Evolutionary conservation across 1,140 invertebrate species (phyloP), one percentile per base, ranked within the genome.

Genomic region (Vanessa atalanta): DNA sequence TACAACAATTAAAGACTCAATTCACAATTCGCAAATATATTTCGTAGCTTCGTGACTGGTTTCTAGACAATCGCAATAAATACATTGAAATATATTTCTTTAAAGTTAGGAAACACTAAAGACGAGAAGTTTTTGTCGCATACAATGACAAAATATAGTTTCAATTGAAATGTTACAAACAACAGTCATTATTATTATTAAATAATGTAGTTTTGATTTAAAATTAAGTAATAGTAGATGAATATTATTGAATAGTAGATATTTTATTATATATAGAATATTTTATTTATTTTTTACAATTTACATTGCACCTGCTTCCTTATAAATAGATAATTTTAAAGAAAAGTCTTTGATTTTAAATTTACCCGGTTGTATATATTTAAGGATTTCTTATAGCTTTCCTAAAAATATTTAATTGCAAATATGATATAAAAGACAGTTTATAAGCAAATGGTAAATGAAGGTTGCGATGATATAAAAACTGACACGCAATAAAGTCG

Each of bases 61-160:
- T 66, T 66, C 55, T 37, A 53, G 37, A 66, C 65, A 68, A 73
- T 73, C 47, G 71, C 47, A 73, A 57, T 61, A 60, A 72, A 64
- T 68, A 48, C 68, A 69, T 64, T 72, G 75, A 76, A 76, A 75
- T 71, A 23, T 76, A 65, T 70, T 66, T 70, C 48, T 75, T 61
- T 50, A 16, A 66, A 65, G 60, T 72, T 76, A 48, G 31, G 66
- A 72, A 76, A 76, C 26, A 13, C 50, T 68, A 60, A 60, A 47
- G 50, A 72, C 53, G 63, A 66, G 15, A 53, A 53, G 47, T 66
- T 71, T 72, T 76, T 67, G 20, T 68, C 65, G 47, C 14, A 57
- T 75, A 51, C 20, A 66, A 16, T 70, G 73, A 51, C 68, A 72
- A 72, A 60, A 65, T 26, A n/a, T 37, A 63, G 43, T 31, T 53